Evolutionary conservation across 1,140 invertebrate genomes (phyloP).

Genomic region (Drosophila triauraria): DNA sequence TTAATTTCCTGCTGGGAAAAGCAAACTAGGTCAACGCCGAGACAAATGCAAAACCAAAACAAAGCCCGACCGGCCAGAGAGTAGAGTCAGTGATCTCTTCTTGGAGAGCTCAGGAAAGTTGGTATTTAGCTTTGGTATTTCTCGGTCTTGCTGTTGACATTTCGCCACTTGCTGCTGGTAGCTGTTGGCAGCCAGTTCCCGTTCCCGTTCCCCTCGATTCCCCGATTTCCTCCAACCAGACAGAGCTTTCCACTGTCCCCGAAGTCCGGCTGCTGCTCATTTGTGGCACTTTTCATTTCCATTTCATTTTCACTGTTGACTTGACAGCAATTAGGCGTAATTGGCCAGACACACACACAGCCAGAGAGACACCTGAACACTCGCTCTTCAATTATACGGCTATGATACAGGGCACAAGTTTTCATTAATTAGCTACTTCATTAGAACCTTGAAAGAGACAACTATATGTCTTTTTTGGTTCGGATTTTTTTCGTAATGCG

Average conservation of each 20-base stretch:
- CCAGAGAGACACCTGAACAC: background rate
- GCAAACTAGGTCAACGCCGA: background rate
- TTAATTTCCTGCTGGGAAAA: background rate
- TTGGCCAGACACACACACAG: conserved; percentile 49
- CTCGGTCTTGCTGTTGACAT: conserved; percentile 43
- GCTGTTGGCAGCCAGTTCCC: background rate
- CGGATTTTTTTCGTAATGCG: too few species aligned
- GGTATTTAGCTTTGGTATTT: conserved; percentile 40
- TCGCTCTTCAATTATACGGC: conserved; percentile 56
- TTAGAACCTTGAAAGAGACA: too few species aligned
- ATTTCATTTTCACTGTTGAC: conserved; percentile 50
- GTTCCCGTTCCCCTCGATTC: background rate
- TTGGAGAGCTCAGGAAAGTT: conserved; percentile 24
- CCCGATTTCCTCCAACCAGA: background rate
- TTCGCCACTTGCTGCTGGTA: conserved; percentile 19
- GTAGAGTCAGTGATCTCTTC: conserved; percentile 16
- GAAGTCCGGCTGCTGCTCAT: conserved; percentile 52
- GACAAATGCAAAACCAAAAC: conserved; percentile 13
- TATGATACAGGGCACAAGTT: too few species aligned
- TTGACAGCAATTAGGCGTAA: conserved; percentile 69
- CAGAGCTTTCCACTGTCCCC: conserved; percentile 50
- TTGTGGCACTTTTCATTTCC: conserved; percentile 55
- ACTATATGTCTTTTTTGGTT: too few species aligned
- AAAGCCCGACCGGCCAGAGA: background rate
- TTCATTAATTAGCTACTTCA: too few species aligned